Evolutionary conservation across 2,797 vertebrate species (phyloP).

Genomic region (Sebastes taczanowskii): DNA sequence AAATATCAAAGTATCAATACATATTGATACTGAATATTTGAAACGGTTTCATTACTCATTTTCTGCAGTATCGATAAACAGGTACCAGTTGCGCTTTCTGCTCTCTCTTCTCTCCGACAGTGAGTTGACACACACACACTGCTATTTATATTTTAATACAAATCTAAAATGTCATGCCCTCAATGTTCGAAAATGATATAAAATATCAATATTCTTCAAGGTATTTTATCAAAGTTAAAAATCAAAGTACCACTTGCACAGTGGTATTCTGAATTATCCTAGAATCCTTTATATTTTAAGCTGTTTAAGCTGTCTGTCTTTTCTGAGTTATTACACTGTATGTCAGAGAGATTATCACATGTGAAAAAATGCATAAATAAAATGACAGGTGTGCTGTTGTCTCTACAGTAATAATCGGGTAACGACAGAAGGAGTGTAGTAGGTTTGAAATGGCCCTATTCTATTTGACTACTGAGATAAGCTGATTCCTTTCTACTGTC

Average conservation of each 20-base stretch:
- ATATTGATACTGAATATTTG: too few species aligned
- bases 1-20: too few species aligned
- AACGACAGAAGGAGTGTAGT: neutral
- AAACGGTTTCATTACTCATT: too few species aligned
- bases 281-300: neutral
- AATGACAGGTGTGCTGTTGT: neutral
- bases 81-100: too few species aligned
- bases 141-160: too few species aligned
- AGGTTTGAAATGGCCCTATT: conserved; percentile 12
- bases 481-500: conserved; percentile 11
- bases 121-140: too few species aligned
- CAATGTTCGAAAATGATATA: too few species aligned
- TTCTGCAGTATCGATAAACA: too few species aligned
- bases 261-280: neutral
- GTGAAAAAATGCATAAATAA: neutral
- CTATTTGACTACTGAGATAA: conserved; percentile 13
- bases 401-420: neutral
- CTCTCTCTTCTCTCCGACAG: too few species aligned
- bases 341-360: neutral
- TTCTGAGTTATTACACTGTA: neutral
- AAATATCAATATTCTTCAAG: too few species aligned
- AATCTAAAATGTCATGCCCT: too few species aligned
- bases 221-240: too few species aligned
- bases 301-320: neutral
- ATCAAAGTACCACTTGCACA: neutral